phyloP scores from a whole-genome alignment of 2,888 invertebrate genomes.

The Spisula solida region DNA sequence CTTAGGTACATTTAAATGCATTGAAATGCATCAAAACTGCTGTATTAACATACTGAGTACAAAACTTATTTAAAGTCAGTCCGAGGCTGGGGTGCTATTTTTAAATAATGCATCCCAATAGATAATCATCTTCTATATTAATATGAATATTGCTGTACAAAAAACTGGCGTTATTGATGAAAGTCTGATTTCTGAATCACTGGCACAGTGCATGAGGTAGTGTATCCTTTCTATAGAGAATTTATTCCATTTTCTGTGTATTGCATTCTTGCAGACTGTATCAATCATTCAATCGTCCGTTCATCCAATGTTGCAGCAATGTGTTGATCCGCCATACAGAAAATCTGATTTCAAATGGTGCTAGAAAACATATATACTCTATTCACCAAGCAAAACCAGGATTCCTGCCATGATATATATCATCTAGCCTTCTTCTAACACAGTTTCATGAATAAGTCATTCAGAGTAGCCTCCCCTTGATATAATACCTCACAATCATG shows the following conservation, averaged over 20 bases:
- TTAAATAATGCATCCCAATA: too few relatives aligned
- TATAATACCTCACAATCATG: neutral
- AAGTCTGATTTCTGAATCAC: neutral
- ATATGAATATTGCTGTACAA: neutral
- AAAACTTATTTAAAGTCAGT: too few relatives aligned
- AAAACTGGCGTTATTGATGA: neutral
- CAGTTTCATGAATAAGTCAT: neutral
- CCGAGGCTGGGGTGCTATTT: too few relatives aligned
- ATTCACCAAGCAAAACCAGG: conserved; percentile 84
- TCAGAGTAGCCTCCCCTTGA: neutral
- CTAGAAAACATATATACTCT: conserved; percentile 81
- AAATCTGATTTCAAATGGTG: conserved; percentile 87
- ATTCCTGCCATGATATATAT: conserved; percentile 35
- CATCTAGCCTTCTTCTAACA: neutral
- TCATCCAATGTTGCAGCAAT: neutral
- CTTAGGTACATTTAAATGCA: too few relatives aligned
- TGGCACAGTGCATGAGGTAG: neutral
- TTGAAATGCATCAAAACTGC: too few relatives aligned
- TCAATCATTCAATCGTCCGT: neutral
- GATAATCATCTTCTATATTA: neutral
- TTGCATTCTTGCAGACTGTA: neutral
- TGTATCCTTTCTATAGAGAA: neutral
- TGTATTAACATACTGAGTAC: too few relatives aligned
- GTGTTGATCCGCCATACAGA: conserved; percentile 48
- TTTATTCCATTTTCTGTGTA: neutral